Conservation (phyloP, 2,113 vertebrate genomes). For the Chloropsis hardwickii region DNA sequence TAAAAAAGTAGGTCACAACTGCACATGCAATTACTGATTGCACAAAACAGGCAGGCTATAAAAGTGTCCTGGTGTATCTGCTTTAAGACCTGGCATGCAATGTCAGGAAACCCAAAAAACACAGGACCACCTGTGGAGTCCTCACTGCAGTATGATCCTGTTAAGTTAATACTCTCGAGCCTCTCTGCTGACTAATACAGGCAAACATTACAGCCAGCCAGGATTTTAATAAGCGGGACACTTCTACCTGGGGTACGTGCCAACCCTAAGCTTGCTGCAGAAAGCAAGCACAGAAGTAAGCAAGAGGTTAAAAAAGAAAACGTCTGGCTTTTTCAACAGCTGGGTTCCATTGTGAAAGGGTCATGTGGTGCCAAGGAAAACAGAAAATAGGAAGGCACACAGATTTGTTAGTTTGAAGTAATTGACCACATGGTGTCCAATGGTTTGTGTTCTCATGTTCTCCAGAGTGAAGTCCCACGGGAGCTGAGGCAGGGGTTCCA, state of each 20-base stretch:
- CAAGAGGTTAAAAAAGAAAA: conserved; percentile 69
- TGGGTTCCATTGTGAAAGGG: conserved; percentile 73
- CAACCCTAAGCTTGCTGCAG: background rate
- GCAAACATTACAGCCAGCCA: conserved; percentile 33
- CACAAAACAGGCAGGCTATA: conserved; percentile 26
- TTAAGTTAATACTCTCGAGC: conserved; percentile 30
- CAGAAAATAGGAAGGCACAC: conserved; percentile 77
- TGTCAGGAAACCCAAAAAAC: conserved; percentile 45
- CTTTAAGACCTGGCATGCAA: conserved; percentile 11
- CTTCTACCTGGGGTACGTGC: background rate
- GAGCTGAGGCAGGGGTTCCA: conserved; percentile 80
- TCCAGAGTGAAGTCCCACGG: conserved; percentile 80
- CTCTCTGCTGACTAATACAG: conserved; percentile 52
- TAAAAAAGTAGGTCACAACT: conserved; percentile 26
- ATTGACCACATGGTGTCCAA: conserved; percentile 83
- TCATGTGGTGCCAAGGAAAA: conserved; percentile 82
- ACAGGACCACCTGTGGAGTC: conserved; percentile 46
- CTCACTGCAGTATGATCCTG: background rate
- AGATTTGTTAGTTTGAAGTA: conserved; percentile 84
- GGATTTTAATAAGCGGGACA: background rate
- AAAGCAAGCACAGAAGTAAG: conserved; percentile 34
- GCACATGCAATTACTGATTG: background rate
- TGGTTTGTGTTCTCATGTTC: conserved; percentile 81
- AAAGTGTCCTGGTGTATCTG: conserved; percentile 34
- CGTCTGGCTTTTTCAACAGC: conserved; percentile 71